Evolutionary conservation across 37 sponge, comb jelly and placozoan genomes (phyloP).

Genomic region (Petrosia ficiformis): DNA sequence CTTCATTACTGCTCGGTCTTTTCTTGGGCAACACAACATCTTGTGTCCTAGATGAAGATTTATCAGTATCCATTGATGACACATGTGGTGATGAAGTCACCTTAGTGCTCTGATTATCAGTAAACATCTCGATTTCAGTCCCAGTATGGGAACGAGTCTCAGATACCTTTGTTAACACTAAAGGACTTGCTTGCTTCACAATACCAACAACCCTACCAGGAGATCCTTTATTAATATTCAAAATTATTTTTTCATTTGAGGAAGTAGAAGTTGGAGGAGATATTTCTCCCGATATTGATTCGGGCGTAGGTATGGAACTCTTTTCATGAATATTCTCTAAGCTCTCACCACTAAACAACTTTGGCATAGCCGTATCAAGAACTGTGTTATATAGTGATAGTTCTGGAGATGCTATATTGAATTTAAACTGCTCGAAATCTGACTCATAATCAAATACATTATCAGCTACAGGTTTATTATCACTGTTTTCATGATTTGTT

Average conservation of each 20-base stretch:
- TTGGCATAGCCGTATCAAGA: conserved; percentile 24
- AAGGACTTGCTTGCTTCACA: not conserved
- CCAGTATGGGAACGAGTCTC: not conserved
- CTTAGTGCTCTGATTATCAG: not conserved
- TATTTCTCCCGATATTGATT: not conserved
- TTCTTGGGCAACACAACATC: not conserved
- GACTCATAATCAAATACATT: conserved; percentile 16
- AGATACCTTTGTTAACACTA: not conserved
- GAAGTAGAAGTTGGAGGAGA: not conserved
- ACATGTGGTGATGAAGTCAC: not conserved
- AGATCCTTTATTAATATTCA: not conserved
- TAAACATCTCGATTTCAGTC: not conserved
- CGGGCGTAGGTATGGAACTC: not conserved
- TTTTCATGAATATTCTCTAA: conserved; percentile 23
- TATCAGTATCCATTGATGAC: not conserved
- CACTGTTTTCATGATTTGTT: not conserved
- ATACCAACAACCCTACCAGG: not conserved
- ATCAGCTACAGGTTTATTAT: not conserved
- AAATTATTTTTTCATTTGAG: not conserved
- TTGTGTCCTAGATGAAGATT: not conserved
- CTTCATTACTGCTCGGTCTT: not conserved
- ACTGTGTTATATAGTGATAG: conserved; percentile 8
- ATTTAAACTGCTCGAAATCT: conserved; percentile 51
- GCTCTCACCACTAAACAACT: conserved; percentile 44
- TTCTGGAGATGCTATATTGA: conserved; percentile 27